phyloP scores from a whole-genome alignment of 2,113 vertebrate genomes.

The Dunckerocampus dactyliophorus region DNA sequence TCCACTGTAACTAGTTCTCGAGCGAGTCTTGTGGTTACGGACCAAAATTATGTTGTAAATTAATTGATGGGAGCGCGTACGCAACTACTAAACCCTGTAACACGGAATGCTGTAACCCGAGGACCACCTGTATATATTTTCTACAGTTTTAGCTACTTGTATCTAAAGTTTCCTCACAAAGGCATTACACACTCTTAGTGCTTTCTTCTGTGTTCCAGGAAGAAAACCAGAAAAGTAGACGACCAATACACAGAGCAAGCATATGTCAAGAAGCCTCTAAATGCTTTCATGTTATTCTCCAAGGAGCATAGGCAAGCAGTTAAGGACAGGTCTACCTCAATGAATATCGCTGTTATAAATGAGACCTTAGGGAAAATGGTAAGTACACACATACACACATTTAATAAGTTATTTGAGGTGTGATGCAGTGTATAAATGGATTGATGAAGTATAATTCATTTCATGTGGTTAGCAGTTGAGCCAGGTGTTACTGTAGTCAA shows the following conservation, averaged over 20 bases:
- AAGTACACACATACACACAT: neutral
- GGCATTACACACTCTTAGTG: neutral
- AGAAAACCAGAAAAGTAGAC: conserved; percentile 4
- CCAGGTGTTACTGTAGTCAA: no score
- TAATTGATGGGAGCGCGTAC: no score
- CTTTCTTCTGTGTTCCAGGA: neutral
- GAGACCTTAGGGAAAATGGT: conserved; percentile 10
- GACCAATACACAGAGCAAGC: conserved; percentile 7
- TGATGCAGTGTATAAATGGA: neutral
- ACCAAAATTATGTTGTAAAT: no score
- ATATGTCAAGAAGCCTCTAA: conserved; percentile 8
- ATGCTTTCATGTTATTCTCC: conserved; percentile 7
- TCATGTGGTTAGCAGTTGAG: no score
- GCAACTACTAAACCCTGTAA: no score
- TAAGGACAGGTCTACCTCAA: conserved; percentile 7
- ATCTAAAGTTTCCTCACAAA: neutral
- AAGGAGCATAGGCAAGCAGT: conserved; percentile 8
- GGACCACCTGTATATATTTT: no score
- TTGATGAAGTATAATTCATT: neutral
- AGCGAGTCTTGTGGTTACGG: no score
- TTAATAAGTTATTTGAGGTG: neutral
- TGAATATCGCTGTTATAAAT: conserved; percentile 8
- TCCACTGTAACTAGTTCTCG: no score
- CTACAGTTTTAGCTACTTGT: no score
- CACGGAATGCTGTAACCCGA: no score